Evolutionary conservation across 1,140 invertebrate species (phyloP).

Genomic region (Pantala flavescens): DNA sequence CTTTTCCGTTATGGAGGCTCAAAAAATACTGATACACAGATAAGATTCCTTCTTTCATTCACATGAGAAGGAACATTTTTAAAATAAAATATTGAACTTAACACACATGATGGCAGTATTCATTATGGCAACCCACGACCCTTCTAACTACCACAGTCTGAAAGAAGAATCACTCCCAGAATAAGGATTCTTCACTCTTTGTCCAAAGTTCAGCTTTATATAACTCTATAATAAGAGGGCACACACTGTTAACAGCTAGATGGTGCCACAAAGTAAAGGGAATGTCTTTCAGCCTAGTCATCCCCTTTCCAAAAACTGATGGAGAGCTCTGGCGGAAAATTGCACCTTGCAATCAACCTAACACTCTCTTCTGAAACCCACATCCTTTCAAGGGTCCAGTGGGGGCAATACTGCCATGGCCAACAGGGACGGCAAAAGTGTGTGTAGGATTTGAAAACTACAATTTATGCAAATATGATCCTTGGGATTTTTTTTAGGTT

Average conservation of each 20-base stretch:
- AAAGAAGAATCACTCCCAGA: neutral
- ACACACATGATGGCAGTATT: constrained; percentile 9
- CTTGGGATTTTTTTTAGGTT: neutral
- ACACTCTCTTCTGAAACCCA: neutral
- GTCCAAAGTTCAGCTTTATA: neutral
- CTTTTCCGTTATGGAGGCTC: neutral
- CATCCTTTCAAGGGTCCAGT: neutral
- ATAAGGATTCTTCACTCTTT: neutral
- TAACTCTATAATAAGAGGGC: neutral
- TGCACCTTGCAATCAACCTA: neutral
- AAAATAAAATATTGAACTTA: neutral
- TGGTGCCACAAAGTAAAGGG: neutral
- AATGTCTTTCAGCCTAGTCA: neutral
- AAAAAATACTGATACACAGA: constrained; percentile 10
- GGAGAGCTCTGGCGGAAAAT: neutral
- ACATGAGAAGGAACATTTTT: neutral
- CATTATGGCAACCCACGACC: neutral
- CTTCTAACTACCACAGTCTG: neutral
- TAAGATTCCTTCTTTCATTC: neutral
- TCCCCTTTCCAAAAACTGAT: neutral
- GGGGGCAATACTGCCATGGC: neutral
- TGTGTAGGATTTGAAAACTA: neutral
- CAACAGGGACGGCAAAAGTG: constrained; percentile 7
- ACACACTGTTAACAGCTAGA: neutral
- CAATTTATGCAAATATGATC: neutral